Conservation (phyloP, 2,888 invertebrate genomes). For the Lordiphosa andalusiaca region DNA sequence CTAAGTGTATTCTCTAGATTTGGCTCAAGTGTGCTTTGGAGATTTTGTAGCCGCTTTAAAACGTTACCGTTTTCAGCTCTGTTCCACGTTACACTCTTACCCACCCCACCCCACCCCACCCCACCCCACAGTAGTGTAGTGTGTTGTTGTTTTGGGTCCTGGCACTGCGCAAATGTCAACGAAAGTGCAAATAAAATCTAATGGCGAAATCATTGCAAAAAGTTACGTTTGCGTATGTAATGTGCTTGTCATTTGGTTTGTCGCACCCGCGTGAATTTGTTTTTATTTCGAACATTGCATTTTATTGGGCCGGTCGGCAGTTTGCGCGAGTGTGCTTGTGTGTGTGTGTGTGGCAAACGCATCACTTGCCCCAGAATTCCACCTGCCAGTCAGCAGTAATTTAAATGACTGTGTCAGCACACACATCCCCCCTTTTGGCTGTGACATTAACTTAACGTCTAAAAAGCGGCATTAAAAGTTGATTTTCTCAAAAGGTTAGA, state of each 20-base stretch:
- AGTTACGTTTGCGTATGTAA: slow-evolving; percentile 51
- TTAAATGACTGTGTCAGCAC: slow-evolving; percentile 1
- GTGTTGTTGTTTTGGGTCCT: slow-evolving; percentile 31
- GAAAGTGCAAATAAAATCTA: slow-evolving; percentile 76
- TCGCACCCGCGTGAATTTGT: slow-evolving; percentile 72
- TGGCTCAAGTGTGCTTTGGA: slow-evolving; percentile 74
- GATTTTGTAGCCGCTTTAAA: slow-evolving; percentile 73
- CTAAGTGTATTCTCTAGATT: slow-evolving; percentile 50
- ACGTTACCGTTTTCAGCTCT: slow-evolving; percentile 16
- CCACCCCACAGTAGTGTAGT: slow-evolving; percentile 10
- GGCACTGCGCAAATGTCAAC: slow-evolving; percentile 65
- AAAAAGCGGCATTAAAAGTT: too few species aligned
- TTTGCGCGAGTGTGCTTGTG: slow-evolving; percentile 20
- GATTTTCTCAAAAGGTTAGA: too few species aligned
- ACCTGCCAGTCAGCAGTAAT: slow-evolving; percentile 9
- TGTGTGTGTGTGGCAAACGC: slow-evolving; percentile 19
- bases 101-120: background rate
- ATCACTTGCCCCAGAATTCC: slow-evolving; percentile 21
- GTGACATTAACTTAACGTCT: too few species aligned
- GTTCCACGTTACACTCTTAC: background rate
- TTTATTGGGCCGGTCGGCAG: slow-evolving; percentile 63
- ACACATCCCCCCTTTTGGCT: too few species aligned
- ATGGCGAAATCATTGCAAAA: slow-evolving; percentile 74
- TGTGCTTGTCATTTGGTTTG: slow-evolving; percentile 71
- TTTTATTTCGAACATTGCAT: slow-evolving; percentile 72